phyloP scores from a whole-genome alignment of 2,113 vertebrate species.

The Barbus barbus region DNA sequence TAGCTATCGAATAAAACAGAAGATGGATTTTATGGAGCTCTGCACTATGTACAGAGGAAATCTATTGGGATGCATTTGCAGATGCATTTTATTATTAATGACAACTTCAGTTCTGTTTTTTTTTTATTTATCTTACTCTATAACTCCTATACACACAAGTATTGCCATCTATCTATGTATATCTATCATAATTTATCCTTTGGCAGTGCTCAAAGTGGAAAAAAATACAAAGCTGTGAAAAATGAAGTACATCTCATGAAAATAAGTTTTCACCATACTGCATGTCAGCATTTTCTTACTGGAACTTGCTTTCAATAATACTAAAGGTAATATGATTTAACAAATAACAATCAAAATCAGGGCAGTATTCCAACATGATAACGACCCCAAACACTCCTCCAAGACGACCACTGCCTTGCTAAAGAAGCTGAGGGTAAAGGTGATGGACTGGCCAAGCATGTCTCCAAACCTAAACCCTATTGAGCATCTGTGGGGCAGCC shows the following conservation, averaged over 20 bases:
- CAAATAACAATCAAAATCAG: background rate
- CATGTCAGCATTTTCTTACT: background rate
- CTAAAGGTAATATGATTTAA: background rate
- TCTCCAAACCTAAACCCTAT: no score
- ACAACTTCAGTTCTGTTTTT: background rate
- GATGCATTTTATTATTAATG: background rate
- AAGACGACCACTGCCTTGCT: no score
- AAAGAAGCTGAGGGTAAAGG: no score
- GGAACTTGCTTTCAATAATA: background rate
- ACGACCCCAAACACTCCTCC: no score
- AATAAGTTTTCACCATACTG: background rate
- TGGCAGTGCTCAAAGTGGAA: background rate
- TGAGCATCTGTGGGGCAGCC: no score
- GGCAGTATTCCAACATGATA: no score
- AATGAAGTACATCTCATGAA: background rate
- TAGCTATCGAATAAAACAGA: conserved; percentile 6
- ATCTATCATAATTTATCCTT: background rate
- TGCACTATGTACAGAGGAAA: background rate
- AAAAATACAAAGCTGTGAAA: background rate
- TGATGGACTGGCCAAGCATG: no score
- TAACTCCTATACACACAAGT: background rate
- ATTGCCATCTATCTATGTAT: background rate
- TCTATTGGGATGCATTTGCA: background rate
- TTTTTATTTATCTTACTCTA: background rate
- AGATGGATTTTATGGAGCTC: background rate